These are phyloP conservation scores for Xanthostigma xanthostigma DNA, from an alignment of 2,888 invertebrate genomes.

Conservation along the genomic window DNA sequence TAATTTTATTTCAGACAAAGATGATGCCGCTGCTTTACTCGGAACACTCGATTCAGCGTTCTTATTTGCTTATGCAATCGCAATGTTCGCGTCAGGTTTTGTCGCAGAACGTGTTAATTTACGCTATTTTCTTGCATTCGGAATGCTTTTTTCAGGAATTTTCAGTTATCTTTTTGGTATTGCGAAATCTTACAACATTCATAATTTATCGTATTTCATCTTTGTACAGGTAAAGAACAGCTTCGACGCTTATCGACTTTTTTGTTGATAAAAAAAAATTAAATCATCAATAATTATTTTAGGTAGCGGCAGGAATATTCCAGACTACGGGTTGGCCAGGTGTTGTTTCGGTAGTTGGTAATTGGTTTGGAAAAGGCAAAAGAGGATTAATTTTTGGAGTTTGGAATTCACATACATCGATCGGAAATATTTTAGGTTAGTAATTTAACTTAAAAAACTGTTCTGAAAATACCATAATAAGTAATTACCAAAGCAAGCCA, in stretches of 20 bases:
- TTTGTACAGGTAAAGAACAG: constrained; percentile 54
- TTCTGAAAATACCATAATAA: background rate
- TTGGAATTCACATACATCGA: constrained; percentile 94
- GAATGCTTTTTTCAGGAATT: constrained; percentile 79
- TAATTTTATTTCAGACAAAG: constrained; percentile 35
- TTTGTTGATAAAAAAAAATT: background rate
- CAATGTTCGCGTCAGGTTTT: constrained; percentile 86
- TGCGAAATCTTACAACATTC: constrained; percentile 66
- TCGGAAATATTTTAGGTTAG: constrained; percentile 83
- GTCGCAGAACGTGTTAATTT: constrained; percentile 84
- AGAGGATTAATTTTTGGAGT: constrained; percentile 85
- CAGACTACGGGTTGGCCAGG: constrained; percentile 97
- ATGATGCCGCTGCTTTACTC: constrained; percentile 60
- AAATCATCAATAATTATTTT: constrained; percentile 10
- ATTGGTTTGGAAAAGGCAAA: constrained; percentile 91
- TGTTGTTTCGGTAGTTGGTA: constrained; percentile 83
- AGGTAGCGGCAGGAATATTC: constrained; percentile 69
- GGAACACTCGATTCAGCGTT: constrained; percentile 85
- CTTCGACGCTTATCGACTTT: background rate
- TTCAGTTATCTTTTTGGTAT: constrained; percentile 82
- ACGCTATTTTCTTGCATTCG: constrained; percentile 76
- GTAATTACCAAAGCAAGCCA: background rate
- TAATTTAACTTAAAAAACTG: background rate
- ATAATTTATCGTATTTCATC: constrained; percentile 67
- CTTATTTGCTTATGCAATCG: constrained; percentile 78